Percentiles rank a stretch among this genome's conserved stretches.
Conservation (phyloP, 2,113 vertebrate species). For the Semicossyphus pulcher region DNA sequence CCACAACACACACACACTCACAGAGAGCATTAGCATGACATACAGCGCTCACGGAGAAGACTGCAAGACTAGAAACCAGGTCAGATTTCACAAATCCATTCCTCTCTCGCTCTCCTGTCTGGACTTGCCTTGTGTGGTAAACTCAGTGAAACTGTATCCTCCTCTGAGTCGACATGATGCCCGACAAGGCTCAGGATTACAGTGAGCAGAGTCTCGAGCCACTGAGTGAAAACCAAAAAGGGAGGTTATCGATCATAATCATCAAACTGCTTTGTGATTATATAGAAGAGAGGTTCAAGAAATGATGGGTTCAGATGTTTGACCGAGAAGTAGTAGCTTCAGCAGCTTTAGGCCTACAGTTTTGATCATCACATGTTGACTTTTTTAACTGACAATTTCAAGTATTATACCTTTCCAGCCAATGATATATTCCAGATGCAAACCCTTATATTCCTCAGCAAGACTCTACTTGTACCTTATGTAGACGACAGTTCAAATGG, state of each 20-base stretch:
- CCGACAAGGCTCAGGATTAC: constrained; percentile 9
- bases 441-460: neutral
- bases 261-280: constrained; percentile 8
- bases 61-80: constrained; percentile 57
- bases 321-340: no score
- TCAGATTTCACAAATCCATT: constrained; percentile 77
- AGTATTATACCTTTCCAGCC: neutral
- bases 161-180: constrained; percentile 41
- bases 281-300: neutral
- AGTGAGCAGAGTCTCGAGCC: constrained; percentile 3
- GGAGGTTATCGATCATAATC: neutral
- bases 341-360: no score
- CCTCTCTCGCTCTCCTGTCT: constrained; percentile 65
- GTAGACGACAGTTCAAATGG: neutral
- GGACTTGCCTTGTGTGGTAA: constrained; percentile 46
- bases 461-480: neutral
- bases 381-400: no score
- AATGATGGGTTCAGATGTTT: neutral
- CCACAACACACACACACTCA: constrained; percentile 7
- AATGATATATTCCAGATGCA: neutral
- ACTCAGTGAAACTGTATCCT: constrained; percentile 72
- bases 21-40: constrained; percentile 27
- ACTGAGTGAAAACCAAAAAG: constrained; percentile 14
- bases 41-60: constrained; percentile 17
- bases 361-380: no score